A percentile compares a stretch with the other conserved stretches of the same genome.
Evolutionary conservation across 2,113 vertebrate genomes (phyloP).

Genomic region (Nipponia nippon): DNA sequence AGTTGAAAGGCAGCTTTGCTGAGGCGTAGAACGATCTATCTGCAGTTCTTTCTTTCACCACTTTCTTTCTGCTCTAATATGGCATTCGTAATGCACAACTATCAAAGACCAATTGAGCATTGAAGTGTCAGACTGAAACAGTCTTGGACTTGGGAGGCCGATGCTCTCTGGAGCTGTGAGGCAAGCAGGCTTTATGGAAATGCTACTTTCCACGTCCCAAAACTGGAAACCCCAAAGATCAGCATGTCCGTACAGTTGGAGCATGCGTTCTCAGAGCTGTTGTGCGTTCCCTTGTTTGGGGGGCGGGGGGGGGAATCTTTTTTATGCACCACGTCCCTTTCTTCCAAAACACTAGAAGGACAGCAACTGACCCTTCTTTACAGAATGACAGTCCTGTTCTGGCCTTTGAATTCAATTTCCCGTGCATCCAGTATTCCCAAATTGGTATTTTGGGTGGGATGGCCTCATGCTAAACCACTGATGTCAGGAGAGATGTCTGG

Average conservation of each 20-base stretch:
- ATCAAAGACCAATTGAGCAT: not conserved
- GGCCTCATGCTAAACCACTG: not conserved
- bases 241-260: not conserved
- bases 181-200: conserved; percentile 6
- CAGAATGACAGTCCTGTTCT: not conserved
- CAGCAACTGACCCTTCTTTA: not conserved
- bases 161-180: conserved; percentile 3
- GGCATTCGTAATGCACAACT: not conserved
- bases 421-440: not conserved
- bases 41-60: conserved; percentile 11
- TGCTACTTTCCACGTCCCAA: not conserved
- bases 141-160: not conserved
- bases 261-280: not conserved
- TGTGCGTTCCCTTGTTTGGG: not conserved
- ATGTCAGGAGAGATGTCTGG: not conserved
- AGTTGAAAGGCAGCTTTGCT: not conserved
- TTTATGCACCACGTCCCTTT: not conserved
- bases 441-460: not conserved
- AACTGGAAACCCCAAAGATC: conserved; percentile 42
- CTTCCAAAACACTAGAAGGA: conserved; percentile 11
- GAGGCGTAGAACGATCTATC: not conserved
- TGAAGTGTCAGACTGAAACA: conserved; percentile 8
- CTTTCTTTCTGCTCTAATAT: conserved; percentile 9
- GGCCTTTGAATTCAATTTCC: not conserved
- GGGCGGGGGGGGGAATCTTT: not conserved